Evolutionary conservation across 2,113 vertebrate genomes (phyloP).

Genomic region (Colaptes auratus): DNA sequence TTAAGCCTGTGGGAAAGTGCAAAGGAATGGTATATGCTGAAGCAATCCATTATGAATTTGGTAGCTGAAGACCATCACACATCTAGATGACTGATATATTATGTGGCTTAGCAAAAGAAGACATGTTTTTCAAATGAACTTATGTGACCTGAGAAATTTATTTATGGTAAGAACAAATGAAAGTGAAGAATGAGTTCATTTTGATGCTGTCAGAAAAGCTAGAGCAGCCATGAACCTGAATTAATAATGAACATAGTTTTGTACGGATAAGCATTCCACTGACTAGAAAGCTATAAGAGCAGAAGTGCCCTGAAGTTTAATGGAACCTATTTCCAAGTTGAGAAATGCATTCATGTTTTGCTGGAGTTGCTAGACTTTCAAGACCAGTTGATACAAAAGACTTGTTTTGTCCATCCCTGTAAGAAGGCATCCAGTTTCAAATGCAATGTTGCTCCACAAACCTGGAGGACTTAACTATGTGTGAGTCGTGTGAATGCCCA

Average conservation of each 20-base stretch:
- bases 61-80: neutral
- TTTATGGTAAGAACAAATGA: neutral
- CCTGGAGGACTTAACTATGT: neutral
- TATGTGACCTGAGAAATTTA: neutral
- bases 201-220: neutral
- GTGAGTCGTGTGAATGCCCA: neutral
- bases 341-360: neutral
- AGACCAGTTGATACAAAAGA: neutral
- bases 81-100: neutral
- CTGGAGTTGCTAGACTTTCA: neutral
- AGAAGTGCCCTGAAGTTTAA: neutral
- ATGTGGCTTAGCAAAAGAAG: neutral
- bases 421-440: neutral
- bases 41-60: neutral
- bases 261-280: neutral
- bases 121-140: neutral
- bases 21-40: neutral
- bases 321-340: neutral
- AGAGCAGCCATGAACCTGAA: neutral
- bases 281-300: neutral
- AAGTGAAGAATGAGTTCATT: conserved; percentile 1
- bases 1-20: neutral
- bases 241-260: conserved; percentile 17
- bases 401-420: neutral
- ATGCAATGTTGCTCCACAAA: neutral